Percentiles rank a stretch among this genome's conserved stretches.
phyloP scores from a whole-genome alignment of 2,888 invertebrate genomes.

The Melanostoma mellinum region DNA sequence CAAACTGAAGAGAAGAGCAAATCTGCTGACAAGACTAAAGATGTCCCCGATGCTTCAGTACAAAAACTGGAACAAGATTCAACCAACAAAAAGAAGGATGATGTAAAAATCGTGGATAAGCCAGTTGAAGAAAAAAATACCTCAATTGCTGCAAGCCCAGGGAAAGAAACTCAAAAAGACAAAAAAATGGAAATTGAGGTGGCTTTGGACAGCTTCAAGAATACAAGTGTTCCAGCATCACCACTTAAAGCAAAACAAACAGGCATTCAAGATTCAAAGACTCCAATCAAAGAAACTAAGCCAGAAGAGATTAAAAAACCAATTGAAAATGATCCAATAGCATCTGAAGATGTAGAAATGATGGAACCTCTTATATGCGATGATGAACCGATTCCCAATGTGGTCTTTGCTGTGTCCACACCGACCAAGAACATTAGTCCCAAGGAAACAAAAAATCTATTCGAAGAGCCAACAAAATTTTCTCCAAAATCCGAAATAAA shows the following conservation, averaged over 20 bases:
- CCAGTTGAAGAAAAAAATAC: slow-evolving; percentile 46
- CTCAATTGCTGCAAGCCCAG: not conserved
- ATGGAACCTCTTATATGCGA: slow-evolving; percentile 74
- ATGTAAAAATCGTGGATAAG: slow-evolving; percentile 4
- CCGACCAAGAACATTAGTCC: slow-evolving; percentile 42
- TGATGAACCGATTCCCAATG: not conserved
- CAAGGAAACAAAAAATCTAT: not conserved
- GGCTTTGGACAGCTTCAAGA: slow-evolving; percentile 26
- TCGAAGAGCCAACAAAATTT: slow-evolving; percentile 9
- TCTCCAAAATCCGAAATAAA: slow-evolving; percentile 76
- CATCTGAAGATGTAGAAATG: slow-evolving; percentile 77
- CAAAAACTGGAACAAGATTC: slow-evolving; percentile 35
- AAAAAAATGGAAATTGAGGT: slow-evolving; percentile 28
- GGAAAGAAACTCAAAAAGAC: slow-evolving; percentile 11
- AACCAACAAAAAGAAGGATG: slow-evolving; percentile 49
- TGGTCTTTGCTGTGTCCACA: slow-evolving; percentile 41
- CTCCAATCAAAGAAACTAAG: slow-evolving; percentile 24
- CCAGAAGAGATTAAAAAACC: slow-evolving; percentile 25
- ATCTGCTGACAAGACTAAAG: slow-evolving; percentile 51
- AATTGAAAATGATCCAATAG: not conserved
- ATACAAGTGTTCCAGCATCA: slow-evolving; percentile 1
- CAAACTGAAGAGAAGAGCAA: slow-evolving; percentile 53
- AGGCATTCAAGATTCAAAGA: slow-evolving; percentile 16
- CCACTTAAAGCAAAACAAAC: not conserved
- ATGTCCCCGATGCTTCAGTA: slow-evolving; percentile 30